Evolutionary conservation across 2,113 vertebrate genomes (phyloP), one percentile per base, ranked within the genome.

Genomic region (Riparia riparia): DNA sequence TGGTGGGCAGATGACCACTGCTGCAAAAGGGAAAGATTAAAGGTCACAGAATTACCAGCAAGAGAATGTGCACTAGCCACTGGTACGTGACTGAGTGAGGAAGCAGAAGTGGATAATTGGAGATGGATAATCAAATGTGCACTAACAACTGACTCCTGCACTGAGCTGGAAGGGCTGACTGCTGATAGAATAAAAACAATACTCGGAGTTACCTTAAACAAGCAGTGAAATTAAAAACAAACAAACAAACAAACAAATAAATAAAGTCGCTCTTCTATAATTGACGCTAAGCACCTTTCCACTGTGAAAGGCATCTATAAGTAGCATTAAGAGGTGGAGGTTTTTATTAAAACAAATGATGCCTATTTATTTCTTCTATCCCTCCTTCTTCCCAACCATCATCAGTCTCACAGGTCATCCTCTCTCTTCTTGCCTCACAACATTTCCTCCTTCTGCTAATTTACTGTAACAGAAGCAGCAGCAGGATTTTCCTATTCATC

Each of bases 391-490:
- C 45, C 9, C 20, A 25, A 74, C 16, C 32, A 71, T 20, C 44
- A 69, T 39, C 76, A 74, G 51, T 39, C 29, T 92, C 34, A 73
- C 32, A 86, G 14, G 64, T 63, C 47, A 58, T 45, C 65, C 31
- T 72, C 41, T 71, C 32, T 49, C 63, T 70, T 88, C 82, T 90
- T 69, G 51, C 41, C 66, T 87, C 26, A 31, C 50, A 28, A 25
- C 12, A 18, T 86, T 80, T 85, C 42, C 39, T 85, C 58, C 53
- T 87, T 14, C 37, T 72, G 39, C 26, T 94, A 91, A 85, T 85
- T 82, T 76, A 53, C 26, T 53, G 73, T 17, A 92, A 64, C 39
- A 95, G 77, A 74, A 76, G 65, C n/a, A 93, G 66, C 71, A 92
- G 71, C 42, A 86, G 42, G 15, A 32, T 66, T 90, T 92, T 90